phyloP scores from a whole-genome alignment of 2,113 vertebrate genomes.

The Isurus oxyrinchus region DNA sequence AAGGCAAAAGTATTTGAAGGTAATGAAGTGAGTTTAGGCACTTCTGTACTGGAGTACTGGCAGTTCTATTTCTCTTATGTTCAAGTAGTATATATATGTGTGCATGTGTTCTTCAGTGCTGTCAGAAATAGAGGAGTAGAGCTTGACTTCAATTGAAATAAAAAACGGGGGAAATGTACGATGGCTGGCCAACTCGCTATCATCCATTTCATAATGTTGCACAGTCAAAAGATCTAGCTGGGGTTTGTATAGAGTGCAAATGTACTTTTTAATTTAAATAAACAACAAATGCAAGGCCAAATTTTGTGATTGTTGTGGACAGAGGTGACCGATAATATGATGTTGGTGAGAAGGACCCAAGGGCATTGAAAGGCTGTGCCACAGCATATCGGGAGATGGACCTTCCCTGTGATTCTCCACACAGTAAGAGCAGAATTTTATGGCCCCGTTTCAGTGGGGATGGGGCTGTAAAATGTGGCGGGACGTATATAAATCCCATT shows the following conservation, averaged over 20 bases:
- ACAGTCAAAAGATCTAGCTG: background rate
- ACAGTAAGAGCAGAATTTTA: background rate
- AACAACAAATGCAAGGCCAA: background rate
- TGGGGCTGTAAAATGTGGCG: too few species aligned
- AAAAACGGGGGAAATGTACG: background rate
- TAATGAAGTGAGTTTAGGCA: slow-evolving; percentile 14
- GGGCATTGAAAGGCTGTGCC: too few species aligned
- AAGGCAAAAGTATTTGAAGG: slow-evolving; percentile 33
- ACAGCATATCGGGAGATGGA: background rate
- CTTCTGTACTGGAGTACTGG: background rate
- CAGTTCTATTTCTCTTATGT: background rate
- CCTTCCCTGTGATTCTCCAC: background rate
- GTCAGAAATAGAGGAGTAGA: background rate
- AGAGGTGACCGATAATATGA: background rate
- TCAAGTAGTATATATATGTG: background rate
- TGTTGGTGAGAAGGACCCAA: background rate
- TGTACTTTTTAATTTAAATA: background rate
- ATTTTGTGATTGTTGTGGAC: background rate
- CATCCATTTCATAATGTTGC: background rate
- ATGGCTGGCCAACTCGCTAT: background rate
- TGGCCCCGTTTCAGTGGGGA: too few species aligned
- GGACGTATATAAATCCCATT: too few species aligned
- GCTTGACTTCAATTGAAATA: background rate
- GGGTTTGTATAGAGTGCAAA: background rate
- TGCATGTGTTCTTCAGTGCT: background rate